Base-by-base conservation (phyloP, 1,140 invertebrate genomes). In the Agrypnia vestita region DNA sequence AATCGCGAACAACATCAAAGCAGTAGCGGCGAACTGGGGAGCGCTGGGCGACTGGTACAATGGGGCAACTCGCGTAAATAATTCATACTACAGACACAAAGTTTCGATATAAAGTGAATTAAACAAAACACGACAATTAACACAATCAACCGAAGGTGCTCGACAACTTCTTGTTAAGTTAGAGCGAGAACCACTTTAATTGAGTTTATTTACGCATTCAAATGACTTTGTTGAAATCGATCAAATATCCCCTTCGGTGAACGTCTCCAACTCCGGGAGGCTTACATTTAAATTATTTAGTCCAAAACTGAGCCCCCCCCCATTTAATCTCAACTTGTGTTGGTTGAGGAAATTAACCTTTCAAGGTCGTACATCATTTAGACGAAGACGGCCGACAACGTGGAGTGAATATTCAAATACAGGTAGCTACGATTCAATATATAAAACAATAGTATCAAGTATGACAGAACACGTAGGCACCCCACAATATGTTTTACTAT, bases 71-170 rank as follows among this genome's bases (percentile, higher is more conserved):
- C 11, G 59, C 21, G 59, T 62, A 62, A 62, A 62, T 62, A 62
- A 62, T 62, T 62, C 25, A 62, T 62, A 19, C 59, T 62, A 7
- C 59, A 62, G 25, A 35, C 59, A 35, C 19, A 43, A 62, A 62
- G 19, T 62, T 62, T 62, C 19, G 25, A 62, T 62, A 21, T 4
- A 25, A 62, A 35, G 59, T 62, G 10, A 61, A 61, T 61, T 35
- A 62, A 62, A 62, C 59, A 62, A 62, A 62, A 62, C 21, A 62
- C 17, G 59, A 62, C 59, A 62, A 62, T 62, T 62, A 62, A 62
- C 59, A 25, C 19, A 62, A 62, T 62, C 59, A 21, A 25, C 19
- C 19, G 59, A 21, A 62, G 59, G 59, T 62, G 59, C 19, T 56
- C n/a, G 53, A 56, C n/a, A 56, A 19, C 53, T 56, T 56, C 12